phyloP scores from a whole-genome alignment of 2,888 invertebrate species.

The Lasioglossum morio region DNA sequence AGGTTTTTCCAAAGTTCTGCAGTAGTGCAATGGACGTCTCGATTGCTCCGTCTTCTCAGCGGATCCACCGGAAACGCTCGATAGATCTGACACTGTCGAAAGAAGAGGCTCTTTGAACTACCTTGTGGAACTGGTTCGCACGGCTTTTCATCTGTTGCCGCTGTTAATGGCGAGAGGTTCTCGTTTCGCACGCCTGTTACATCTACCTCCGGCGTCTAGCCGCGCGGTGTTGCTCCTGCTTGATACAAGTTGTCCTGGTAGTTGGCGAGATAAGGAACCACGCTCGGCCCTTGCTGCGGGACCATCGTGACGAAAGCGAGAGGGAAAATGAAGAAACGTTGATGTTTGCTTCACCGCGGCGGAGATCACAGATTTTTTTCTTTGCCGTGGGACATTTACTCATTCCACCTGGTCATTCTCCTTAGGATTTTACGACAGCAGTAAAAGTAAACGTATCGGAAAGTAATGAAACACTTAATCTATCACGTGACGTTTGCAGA shows the following conservation, averaged over 20 bases:
- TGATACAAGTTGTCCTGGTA: slow-evolving; percentile 2
- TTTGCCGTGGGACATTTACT: neutral
- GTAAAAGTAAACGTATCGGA: neutral
- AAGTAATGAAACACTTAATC: neutral
- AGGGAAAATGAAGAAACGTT: neutral
- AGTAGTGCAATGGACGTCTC: neutral
- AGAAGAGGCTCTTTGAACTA: slow-evolving; percentile 4
- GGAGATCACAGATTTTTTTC: neutral
- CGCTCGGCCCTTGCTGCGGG: neutral
- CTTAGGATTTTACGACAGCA: neutral
- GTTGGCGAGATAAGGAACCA: neutral
- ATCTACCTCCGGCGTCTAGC: neutral
- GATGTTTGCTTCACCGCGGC: neutral
- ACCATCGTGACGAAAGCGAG: slow-evolving; percentile 10
- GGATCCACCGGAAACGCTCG: neutral
- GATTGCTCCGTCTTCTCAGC: neutral
- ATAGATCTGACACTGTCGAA: neutral
- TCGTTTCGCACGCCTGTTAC: slow-evolving; percentile 11
- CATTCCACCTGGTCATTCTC: neutral
- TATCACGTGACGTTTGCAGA: neutral
- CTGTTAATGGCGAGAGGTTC: neutral
- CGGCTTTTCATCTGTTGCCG: neutral
- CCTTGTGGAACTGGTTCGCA: slow-evolving; percentile 2
- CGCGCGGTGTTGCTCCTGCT: neutral
- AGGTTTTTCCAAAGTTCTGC: neutral